Percentiles rank a stretch among this genome's conserved stretches.
These are phyloP conservation scores for Urophycis tenuis DNA, from an alignment of 2,797 vertebrate genomes.

Conservation along the genomic window DNA sequence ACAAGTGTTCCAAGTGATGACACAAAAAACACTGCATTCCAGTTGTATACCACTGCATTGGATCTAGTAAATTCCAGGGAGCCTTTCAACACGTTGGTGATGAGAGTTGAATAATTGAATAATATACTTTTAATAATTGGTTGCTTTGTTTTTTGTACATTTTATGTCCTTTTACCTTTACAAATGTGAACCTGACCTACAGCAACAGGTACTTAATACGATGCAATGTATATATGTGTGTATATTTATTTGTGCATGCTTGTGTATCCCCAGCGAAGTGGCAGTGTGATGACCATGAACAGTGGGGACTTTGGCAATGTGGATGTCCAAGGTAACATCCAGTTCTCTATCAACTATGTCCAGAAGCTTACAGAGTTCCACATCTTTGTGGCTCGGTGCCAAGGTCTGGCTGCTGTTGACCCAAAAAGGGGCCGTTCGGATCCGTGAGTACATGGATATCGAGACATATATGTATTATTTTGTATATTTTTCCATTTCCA, in stretches of 20 bases:
- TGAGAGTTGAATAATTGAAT: too few species aligned
- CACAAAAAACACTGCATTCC: too few species aligned
- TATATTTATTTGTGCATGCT: slow-evolving; percentile 17
- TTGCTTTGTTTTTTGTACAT: too few species aligned
- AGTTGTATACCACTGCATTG: too few species aligned
- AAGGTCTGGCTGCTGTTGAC: slow-evolving; percentile 84
- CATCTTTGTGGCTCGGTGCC: slow-evolving; percentile 86
- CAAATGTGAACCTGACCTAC: neutral
- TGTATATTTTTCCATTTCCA: neutral
- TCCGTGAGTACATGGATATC: slow-evolving; percentile 76
- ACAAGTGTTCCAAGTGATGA: too few species aligned
- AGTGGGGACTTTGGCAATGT: slow-evolving; percentile 83
- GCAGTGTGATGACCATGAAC: slow-evolving; percentile 89
- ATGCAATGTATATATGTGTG: neutral
- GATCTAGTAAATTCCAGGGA: too few species aligned
- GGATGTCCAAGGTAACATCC: slow-evolving; percentile 87
- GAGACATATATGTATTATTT: neutral
- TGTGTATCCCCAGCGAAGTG: slow-evolving; percentile 74
- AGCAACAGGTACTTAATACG: neutral
- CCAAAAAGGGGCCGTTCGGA: slow-evolving; percentile 86
- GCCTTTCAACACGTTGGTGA: too few species aligned
- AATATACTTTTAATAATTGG: too few species aligned
- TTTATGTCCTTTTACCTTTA: neutral
- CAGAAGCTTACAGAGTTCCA: slow-evolving; percentile 86
- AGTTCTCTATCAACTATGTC: slow-evolving; percentile 90